phyloP scores from a whole-genome alignment of 1,140 invertebrate genomes.

The Aradophagus sp. region DNA sequence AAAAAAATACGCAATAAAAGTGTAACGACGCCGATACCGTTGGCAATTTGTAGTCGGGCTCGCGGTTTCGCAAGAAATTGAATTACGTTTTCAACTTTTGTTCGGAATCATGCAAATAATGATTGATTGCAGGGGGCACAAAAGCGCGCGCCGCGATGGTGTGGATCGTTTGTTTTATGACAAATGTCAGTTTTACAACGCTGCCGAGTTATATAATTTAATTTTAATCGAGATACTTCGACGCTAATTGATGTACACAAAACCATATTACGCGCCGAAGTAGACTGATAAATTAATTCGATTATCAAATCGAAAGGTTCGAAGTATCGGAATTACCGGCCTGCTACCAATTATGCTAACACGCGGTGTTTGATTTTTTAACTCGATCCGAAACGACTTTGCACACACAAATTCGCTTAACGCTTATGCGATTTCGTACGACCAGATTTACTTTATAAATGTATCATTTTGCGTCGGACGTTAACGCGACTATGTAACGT shows the following conservation, averaged over 20 bases:
- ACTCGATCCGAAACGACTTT: too few species aligned
- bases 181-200: constrained; percentile 44
- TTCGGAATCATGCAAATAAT: constrained; percentile 43
- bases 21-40: neutral
- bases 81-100: constrained; percentile 31
- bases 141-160: constrained; percentile 27
- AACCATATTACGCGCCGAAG: constrained; percentile 42
- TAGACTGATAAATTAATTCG: constrained; percentile 50
- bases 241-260: constrained; percentile 51
- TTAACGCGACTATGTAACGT: too few species aligned
- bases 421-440: too few species aligned
- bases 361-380: too few species aligned
- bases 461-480: too few species aligned
- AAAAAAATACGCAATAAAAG: neutral
- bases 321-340: constrained; percentile 21
- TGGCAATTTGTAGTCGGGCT: too few species aligned
- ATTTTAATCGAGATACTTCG: constrained; percentile 52
- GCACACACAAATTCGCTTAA: too few species aligned
- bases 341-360: constrained; percentile 18
- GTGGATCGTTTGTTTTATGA: constrained; percentile 50
- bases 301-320: constrained; percentile 47
- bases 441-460: too few species aligned
- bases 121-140: constrained; percentile 30
- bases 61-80: constrained; percentile 9
- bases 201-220: constrained; percentile 45